Evolutionary conservation across 2,888 invertebrate species (phyloP).

Genomic region (Baccha elongata): DNA sequence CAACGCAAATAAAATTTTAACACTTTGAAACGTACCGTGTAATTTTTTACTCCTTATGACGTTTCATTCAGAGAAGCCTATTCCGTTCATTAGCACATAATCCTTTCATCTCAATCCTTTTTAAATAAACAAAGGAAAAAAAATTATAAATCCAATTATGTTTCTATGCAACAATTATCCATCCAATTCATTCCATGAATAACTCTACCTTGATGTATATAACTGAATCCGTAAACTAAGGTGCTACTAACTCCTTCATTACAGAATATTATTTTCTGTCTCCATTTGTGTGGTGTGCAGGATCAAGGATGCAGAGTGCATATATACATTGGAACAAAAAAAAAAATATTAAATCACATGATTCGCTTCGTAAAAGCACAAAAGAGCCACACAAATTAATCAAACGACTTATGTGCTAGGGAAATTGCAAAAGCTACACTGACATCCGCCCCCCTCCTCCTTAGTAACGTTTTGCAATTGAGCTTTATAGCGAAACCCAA

Average conservation of each 20-base stretch:
- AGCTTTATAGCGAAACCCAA: conserved; percentile 17
- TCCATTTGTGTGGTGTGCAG: background rate
- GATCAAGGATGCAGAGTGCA: background rate
- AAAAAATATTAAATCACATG: conserved; percentile 32
- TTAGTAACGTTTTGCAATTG: conserved; percentile 2
- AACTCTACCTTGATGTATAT: background rate
- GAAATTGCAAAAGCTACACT: conserved; percentile 31
- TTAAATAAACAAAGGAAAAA: background rate
- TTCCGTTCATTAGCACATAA: conserved; percentile 32
- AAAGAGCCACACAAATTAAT: conserved; percentile 58
- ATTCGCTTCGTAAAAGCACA: conserved; percentile 43
- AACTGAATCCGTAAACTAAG: conserved; percentile 3
- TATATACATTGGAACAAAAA: background rate
- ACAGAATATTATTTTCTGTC: background rate
- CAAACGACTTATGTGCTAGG: conserved; percentile 35
- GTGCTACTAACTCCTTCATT: background rate
- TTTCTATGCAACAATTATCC: conserved; percentile 47
- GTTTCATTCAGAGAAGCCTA: conserved; percentile 1
- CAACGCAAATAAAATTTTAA: too few species aligned
- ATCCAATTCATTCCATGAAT: conserved; percentile 32
- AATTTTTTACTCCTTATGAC: conserved; percentile 3
- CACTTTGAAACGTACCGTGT: too few species aligned
- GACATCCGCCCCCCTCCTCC: background rate
- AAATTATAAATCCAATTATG: conserved; percentile 46
- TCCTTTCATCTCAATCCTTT: conserved; percentile 37